Base-by-base conservation (phyloP, 1,140 invertebrate genomes). In the Eurosta solidaginis region DNA sequence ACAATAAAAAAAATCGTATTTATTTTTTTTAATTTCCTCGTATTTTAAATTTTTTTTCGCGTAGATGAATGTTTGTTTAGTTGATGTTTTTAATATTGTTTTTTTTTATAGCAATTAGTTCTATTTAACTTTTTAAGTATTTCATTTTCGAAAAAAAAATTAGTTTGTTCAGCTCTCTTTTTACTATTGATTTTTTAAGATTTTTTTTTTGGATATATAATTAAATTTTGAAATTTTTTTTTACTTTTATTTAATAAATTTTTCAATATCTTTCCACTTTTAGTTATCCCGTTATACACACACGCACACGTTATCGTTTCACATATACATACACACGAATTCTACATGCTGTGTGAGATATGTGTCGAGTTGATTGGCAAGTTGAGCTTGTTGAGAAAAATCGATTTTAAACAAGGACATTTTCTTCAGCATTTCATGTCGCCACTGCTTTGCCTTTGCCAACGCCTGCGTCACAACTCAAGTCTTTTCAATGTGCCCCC, bases 371-470 rank as follows among this genome's bases (percentile, higher is more conserved):
- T 77, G 36, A 42, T 44, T 40, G 49, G 20, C 25, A 29, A 40
- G 36, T 76, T 40, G 52, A 45, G 54, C n/a, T n/a, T n/a, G n/a
- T 77, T 63, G 77, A 29, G 83, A 86, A 86, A 83, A 86, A 86
- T 86, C 84, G 84, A 86, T 86, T 84, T 81, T 80, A 79, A 82
- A 85, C 84, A 86, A 86, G 84, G 84, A 86, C 84, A 82, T 86
- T 68, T 68, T 68, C 59, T 68, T 40, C 59, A 68, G 59, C 33
- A 68, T 33, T 68, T 68, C 59, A 20, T 36, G 27, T n/a, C 54
- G 36, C 54, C 59, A 20, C 27, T 59, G 33, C 59, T 33, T n/a
- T 40, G 59, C 7, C 59, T 40, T 68, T 40, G 33, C 59, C 33
- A 68, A 68, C 33, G 59, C 36, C 59, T 68, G 59, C 59, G 59